phyloP scores from a whole-genome alignment of 2,113 vertebrate species.

The Camelus bactrianus region DNA sequence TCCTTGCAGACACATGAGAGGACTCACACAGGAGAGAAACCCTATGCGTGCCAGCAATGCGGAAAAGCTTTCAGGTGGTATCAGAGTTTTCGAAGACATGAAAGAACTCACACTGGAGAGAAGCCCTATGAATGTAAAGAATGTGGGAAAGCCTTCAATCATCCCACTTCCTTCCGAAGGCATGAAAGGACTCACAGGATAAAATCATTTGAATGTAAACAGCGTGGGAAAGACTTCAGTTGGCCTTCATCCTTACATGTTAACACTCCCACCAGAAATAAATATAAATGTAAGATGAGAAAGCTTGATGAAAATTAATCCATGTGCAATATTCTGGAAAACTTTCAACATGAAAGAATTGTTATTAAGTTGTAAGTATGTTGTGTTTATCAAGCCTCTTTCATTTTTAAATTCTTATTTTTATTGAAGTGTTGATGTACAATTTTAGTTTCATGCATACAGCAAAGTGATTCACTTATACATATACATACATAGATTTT shows the following conservation, averaged over 20 bases:
- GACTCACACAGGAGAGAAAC: background rate
- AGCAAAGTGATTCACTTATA: too few relatives aligned
- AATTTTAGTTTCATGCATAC: too few relatives aligned
- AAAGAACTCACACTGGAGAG: background rate
- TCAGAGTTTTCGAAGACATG: background rate
- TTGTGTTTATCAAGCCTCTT: background rate
- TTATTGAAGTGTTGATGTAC: too few relatives aligned
- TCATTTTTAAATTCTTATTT: too few relatives aligned
- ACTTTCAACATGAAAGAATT: background rate
- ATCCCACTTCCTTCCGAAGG: background rate
- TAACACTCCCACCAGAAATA: slow-evolving; percentile 57
- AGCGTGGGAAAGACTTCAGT: slow-evolving; percentile 41
- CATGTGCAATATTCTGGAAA: background rate
- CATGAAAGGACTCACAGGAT: background rate
- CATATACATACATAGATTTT: too few relatives aligned
- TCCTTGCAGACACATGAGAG: background rate
- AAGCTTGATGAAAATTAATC: slow-evolving; percentile 38
- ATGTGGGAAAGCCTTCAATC: background rate
- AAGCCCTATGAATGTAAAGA: background rate
- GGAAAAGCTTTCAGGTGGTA: background rate
- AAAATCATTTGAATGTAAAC: background rate
- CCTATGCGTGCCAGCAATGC: background rate
- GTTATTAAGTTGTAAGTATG: background rate
- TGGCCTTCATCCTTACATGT: background rate
- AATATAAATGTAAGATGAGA: slow-evolving; percentile 61